Evolutionary conservation across 1,140 invertebrate genomes (phyloP).

Genomic region (Apis laboriosa): DNA sequence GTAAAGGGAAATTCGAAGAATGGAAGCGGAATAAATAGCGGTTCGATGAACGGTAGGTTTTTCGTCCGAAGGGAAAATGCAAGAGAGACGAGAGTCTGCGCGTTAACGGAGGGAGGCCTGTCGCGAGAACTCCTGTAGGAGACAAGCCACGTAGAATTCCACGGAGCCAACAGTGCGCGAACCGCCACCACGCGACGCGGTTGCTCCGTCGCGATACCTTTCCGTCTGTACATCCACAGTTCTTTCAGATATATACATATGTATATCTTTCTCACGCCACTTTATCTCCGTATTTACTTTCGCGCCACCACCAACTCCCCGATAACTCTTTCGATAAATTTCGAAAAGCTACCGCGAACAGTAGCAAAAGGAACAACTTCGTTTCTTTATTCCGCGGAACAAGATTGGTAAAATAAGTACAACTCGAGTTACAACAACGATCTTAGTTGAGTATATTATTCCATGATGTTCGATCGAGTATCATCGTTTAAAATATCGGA

Average conservation of each 20-base stretch:
- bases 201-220: slow-evolving; percentile 46
- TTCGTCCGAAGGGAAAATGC: slow-evolving; percentile 14
- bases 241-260: neutral
- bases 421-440: no score
- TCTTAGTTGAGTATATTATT: no score
- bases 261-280: neutral
- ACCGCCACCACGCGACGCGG: slow-evolving; percentile 73
- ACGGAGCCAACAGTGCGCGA: slow-evolving; percentile 70
- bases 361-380: neutral
- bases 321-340: neutral
- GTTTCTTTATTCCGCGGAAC: no score
- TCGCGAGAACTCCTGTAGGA: slow-evolving; percentile 61
- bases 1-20: neutral
- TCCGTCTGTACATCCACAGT: neutral
- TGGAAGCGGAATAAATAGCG: neutral
- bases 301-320: no score
- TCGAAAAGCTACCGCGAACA: neutral
- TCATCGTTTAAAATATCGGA: no score
- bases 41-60: neutral
- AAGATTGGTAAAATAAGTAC: no score
- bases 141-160: slow-evolving; percentile 57
- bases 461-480: no score
- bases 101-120: slow-evolving; percentile 43
- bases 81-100: slow-evolving; percentile 60
- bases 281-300: neutral